Evolutionary conservation across 2,888 invertebrate species (phyloP).

Genomic region (Aricia artaxerxes): DNA sequence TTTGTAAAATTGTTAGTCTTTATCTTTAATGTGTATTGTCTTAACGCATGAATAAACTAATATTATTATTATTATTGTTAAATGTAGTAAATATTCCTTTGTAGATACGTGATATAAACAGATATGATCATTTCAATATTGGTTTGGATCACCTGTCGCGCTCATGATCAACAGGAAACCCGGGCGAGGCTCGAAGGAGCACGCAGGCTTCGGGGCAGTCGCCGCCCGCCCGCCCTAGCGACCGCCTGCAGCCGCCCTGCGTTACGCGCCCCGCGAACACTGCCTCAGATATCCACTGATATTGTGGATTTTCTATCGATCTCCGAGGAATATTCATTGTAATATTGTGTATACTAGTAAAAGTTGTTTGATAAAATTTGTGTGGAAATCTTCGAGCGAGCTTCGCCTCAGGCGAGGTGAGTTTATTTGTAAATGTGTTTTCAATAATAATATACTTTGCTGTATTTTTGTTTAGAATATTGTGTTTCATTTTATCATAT

Average conservation of each 20-base stretch:
- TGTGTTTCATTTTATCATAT: neutral
- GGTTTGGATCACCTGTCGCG: conserved; percentile 71
- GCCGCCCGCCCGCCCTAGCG: conserved; percentile 75
- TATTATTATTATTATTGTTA: no score
- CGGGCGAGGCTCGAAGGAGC: conserved; percentile 67
- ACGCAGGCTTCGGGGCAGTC: conserved; percentile 63
- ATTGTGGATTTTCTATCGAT: conserved; percentile 42
- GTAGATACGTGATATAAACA: neutral
- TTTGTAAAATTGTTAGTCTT: no score
- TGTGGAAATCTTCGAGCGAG: conserved; percentile 47
- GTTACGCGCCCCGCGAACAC: conserved; percentile 48
- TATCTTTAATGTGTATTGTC: no score
- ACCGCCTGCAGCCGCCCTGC: conserved; percentile 48
- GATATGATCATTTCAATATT: conserved; percentile 37
- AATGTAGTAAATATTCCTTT: neutral
- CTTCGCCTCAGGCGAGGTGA: conserved; percentile 60
- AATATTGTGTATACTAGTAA: conserved; percentile 31
- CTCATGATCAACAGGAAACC: conserved; percentile 73
- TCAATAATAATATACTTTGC: conserved; percentile 15
- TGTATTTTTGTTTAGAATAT: conserved; percentile 6
- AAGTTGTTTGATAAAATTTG: conserved; percentile 31
- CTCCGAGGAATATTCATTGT: conserved; percentile 25
- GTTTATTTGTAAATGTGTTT: conserved; percentile 46
- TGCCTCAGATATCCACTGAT: conserved; percentile 45
- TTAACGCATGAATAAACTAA: no score